Evolutionary conservation across 2,888 invertebrate genomes (phyloP), one percentile per base, ranked within the genome.

Genomic region (Drosophila quasianomalipes): DNA sequence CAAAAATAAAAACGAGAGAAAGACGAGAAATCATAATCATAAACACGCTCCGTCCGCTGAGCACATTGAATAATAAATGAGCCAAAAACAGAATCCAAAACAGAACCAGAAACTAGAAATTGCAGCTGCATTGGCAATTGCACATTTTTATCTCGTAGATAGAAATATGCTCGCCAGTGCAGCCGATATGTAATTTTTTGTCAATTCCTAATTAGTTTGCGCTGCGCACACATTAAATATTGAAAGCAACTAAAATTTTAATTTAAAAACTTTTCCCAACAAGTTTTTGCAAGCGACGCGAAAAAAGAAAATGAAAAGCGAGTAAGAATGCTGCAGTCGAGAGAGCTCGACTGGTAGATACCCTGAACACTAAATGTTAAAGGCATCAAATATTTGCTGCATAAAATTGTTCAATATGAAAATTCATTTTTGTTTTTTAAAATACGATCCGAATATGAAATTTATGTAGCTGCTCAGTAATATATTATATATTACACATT

Each of bases 21-120:
- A 74, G 63, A 79, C 52, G 57, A 74, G 68, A 74, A 79, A 87
- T 87, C 78, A 87, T 85, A 89, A 84, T 80, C 80, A 76, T 80
- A 89, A 73, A 78, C 82, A 82, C 82, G 73, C 66, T 71, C 66
- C 55, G 57, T 47, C 54, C 52, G 63, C 35, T 54, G 14, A 53
- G 64, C 69, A 28, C 30, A 70, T 54, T 86, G 67, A 76, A 90
- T 90, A 74, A 88, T 88, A 67, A 62, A 90, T 88, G 81, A 81
- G 76, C 67, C 65, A 71, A 71, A 72, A 71, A 54, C 66, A 73
- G 12, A 10, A 71, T 52, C 66, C 68, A 6, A 10, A 37, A 26
- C 58, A 16, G 57, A 58, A 63, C 47, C 72, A 41, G 58, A 22
- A 41, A 66, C 19, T 28, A 37, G 39, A 16, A 39, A 31, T 33